Evolutionary conservation across 2,888 invertebrate genomes (phyloP).

Genomic region (Agrypnus murinus): DNA sequence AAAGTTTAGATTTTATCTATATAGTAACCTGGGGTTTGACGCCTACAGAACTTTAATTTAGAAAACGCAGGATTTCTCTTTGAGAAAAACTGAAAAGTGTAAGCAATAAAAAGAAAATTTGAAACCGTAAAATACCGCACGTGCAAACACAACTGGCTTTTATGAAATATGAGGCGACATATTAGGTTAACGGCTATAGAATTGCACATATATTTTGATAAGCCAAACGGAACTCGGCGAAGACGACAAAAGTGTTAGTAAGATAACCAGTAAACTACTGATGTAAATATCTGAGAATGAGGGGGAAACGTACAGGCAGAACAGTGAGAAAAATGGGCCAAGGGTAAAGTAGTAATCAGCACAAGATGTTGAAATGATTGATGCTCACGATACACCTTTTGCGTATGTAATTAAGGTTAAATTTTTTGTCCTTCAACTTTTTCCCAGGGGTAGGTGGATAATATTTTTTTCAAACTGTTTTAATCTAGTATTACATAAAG

Average conservation of each 20-base stretch:
- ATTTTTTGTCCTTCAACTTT: too few species aligned
- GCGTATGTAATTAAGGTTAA: not conserved
- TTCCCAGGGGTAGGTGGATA: too few species aligned
- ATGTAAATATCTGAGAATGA: slow-evolving; percentile 25
- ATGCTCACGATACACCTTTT: not conserved
- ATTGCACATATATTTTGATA: slow-evolving; percentile 34
- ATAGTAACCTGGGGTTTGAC: too few species aligned
- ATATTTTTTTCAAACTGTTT: too few species aligned
- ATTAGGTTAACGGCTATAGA: slow-evolving; percentile 40
- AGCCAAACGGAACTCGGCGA: slow-evolving; percentile 24
- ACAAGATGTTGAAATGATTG: slow-evolving; percentile 23
- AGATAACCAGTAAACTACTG: slow-evolving; percentile 23
- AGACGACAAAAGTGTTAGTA: slow-evolving; percentile 13
- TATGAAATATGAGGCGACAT: slow-evolving; percentile 34
- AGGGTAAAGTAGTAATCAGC: slow-evolving; percentile 23
- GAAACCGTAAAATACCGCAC: slow-evolving; percentile 18
- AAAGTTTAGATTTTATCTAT: too few species aligned
- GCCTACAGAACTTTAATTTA: too few species aligned
- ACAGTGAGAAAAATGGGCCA: slow-evolving; percentile 20
- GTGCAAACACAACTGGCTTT: slow-evolving; percentile 16
- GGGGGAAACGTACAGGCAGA: slow-evolving; percentile 3
- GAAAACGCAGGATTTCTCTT: too few species aligned
- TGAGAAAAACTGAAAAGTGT: too few species aligned
- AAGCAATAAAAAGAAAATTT: not conserved
- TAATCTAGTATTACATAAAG: too few species aligned